phyloP scores from a whole-genome alignment of 2,888 invertebrate genomes.

The Aplocera efformata region DNA sequence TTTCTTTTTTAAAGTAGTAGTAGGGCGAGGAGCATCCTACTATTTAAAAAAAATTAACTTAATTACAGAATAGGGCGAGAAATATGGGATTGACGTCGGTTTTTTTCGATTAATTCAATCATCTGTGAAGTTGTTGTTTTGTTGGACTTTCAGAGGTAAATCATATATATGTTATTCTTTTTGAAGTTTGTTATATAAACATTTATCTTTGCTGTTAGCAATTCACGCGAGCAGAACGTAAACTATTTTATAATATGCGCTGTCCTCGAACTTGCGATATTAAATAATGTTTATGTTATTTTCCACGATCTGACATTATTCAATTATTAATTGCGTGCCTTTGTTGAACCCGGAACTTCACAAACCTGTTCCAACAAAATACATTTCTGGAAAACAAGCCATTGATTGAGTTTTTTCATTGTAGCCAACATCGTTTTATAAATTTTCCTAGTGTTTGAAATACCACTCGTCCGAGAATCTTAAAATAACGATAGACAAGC shows the following conservation, averaged over 20 bases:
- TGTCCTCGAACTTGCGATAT: constrained; percentile 3
- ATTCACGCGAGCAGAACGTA: not conserved
- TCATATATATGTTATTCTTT: no score
- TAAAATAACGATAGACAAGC: constrained; percentile 38
- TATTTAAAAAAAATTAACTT: no score
- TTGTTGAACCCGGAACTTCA: no score
- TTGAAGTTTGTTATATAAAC: no score
- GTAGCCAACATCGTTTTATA: constrained; percentile 1
- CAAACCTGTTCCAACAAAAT: not conserved
- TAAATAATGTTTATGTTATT: constrained; percentile 3
- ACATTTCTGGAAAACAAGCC: constrained; percentile 1
- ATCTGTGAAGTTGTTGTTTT: no score
- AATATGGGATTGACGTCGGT: no score
- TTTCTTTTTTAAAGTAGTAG: no score
- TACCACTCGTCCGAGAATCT: constrained; percentile 26
- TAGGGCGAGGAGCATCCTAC: no score
- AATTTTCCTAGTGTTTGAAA: constrained; percentile 13
- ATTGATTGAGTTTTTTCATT: not conserved
- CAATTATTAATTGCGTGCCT: not conserved
- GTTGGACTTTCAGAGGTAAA: no score
- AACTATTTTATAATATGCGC: constrained; percentile 4
- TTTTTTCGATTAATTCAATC: no score
- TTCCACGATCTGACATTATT: not conserved
- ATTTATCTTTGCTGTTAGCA: no score
- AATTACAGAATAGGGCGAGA: no score